A percentile compares a stretch with the other conserved stretches of the same genome.
Evolutionary conservation across 1,140 invertebrate genomes (phyloP).

Genomic region (Limonius californicus): DNA sequence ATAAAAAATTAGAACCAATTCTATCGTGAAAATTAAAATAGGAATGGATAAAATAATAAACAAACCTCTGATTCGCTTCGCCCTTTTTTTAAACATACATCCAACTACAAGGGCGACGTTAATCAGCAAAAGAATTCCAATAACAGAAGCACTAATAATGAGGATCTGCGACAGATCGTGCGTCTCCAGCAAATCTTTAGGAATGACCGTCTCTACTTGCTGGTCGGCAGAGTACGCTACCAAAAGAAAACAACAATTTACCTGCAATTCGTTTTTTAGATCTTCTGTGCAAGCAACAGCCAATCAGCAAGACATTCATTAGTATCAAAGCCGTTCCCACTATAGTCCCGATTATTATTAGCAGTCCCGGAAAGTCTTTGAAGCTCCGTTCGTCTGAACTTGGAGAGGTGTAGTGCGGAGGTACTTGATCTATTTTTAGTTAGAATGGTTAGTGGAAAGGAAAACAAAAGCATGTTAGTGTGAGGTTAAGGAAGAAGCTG

Average conservation of each 20-base stretch:
- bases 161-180: slow-evolving; percentile 70
- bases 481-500: not conserved
- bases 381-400: slow-evolving; percentile 46
- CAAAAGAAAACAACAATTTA: slow-evolving; percentile 49
- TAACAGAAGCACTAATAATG: slow-evolving; percentile 76
- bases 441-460: slow-evolving; percentile 32
- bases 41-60: slow-evolving; percentile 18
- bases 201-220: slow-evolving; percentile 52
- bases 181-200: slow-evolving; percentile 63
- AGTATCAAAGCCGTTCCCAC: slow-evolving; percentile 68
- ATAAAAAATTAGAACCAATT: slow-evolving; percentile 5
- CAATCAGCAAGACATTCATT: slow-evolving; percentile 80
- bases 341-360: slow-evolving; percentile 70
- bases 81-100: slow-evolving; percentile 74
- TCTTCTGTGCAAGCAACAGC: slow-evolving; percentile 79
- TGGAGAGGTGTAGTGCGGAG: slow-evolving; percentile 47
- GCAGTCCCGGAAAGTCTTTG: slow-evolving; percentile 55
- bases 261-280: slow-evolving; percentile 70
- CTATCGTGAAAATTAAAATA: not conserved
- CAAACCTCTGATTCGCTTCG: slow-evolving; percentile 61
- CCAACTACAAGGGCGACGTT: slow-evolving; percentile 80
- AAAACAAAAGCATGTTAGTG: not conserved
- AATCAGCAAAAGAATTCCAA: slow-evolving; percentile 73
- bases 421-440: slow-evolving; percentile 43
- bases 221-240: slow-evolving; percentile 51